Evolutionary conservation across 2,113 vertebrate species (phyloP), one percentile per base, ranked within the genome.

Genomic region (Notechis scutatus): DNA sequence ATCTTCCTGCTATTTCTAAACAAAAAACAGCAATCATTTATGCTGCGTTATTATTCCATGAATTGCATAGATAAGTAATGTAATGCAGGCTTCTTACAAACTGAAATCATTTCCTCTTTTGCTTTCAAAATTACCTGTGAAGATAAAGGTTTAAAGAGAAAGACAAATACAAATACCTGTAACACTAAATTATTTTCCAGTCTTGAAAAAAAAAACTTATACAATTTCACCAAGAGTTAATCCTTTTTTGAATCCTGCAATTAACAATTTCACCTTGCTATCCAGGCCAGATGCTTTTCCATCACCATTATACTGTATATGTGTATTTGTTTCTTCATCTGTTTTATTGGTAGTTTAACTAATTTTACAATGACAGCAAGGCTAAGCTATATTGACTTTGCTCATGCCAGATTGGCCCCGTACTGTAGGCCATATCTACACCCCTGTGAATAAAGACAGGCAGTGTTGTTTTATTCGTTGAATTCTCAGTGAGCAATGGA

Each of bases 291-390:
- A 9, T 56, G 34, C 50, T 92, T 92, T 55, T 10, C 34, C 88
- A 55, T 88, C 47, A 74, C 50, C 61, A 92, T 42, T 56, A 26
- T 55, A 47, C 6, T 89, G 92, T 89, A n/a, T 52, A 29, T 45
- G 39, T 92, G 87, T 92, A 64, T 42, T 42, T 89, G 54, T 54
- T 92, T 54, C 92, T 81, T 92, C 34, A 92, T 92, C 87, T 56
- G 20, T 45, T 64, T 61, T 64, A 87, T 24, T 50, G 91, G 29
- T 87, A 50, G 18, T 92, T 92, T 56, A 81, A 42, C 50, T 88
- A 56, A 55, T 89, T 89, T 92, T 92, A 45, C 87, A 81, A 45
- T 89, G 87, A 56, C 61, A 88, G 61, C 87, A 89, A 56, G 34
- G 24, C 50, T 89, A 92, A 39, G 10, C 47, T 54, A 14, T 69